These are phyloP conservation scores for Crossaster papposus DNA, from an alignment of 53 echinoderm and acorn worm species.

Conservation along the genomic window DNA sequence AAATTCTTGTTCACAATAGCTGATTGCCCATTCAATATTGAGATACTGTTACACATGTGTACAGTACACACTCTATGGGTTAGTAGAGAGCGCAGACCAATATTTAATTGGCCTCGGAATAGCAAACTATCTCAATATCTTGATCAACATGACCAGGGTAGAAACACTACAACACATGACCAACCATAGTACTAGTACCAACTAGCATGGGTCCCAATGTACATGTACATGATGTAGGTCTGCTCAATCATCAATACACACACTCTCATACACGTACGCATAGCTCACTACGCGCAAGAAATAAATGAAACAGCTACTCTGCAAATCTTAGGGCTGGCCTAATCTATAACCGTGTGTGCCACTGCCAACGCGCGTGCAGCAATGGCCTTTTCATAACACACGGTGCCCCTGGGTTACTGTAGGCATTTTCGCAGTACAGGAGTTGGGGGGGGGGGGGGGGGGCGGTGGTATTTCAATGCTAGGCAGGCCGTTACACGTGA, in stretches of 20 bases:
- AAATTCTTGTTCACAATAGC: not conserved
- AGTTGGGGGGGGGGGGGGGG: not conserved
- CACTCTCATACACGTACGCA: conserved; percentile 7
- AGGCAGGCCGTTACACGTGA: not conserved
- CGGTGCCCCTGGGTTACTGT: not conserved
- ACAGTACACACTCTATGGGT: not conserved
- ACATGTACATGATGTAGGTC: too few species aligned
- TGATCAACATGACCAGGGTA: not conserved
- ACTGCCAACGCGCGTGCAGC: conserved; percentile 15
- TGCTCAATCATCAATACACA: not conserved
- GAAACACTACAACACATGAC: not conserved
- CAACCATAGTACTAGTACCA: not conserved
- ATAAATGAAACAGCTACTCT: conserved; percentile 33
- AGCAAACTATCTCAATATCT: not conserved
- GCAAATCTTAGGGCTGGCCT: conserved; percentile 19
- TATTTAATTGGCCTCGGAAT: not conserved
- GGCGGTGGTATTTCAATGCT: conserved; percentile 22
- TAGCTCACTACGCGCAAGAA: conserved; percentile 1
- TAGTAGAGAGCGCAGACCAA: not conserved
- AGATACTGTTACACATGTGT: not conserved
- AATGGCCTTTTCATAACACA: conserved; percentile 49
- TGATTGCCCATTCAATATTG: not conserved
- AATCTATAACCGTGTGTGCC: conserved; percentile 26
- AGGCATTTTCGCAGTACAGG: not conserved
- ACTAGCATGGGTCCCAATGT: too few species aligned